Base-by-base conservation (phyloP, 2,888 invertebrate genomes). In the Ophion ellenae region DNA sequence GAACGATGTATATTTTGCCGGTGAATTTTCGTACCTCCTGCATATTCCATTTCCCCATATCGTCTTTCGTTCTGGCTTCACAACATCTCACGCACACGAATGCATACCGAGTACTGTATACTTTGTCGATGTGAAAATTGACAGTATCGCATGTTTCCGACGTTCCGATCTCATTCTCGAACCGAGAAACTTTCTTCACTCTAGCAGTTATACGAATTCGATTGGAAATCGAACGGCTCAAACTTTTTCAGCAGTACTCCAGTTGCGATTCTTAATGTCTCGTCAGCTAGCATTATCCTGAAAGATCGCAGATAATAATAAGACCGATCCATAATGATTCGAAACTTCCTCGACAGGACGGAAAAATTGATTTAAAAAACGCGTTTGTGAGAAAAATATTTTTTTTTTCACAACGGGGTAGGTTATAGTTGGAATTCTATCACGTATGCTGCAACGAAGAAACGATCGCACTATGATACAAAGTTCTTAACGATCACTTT, bases 401-500 rank as follows among this genome's bases (percentile, higher is more conserved):
- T n/a, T n/a, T n/a, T n/a, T n/a, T n/a, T 32, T 70, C 64, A 69
- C 45, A 67, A 45, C 36, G 45, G 59, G 24, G 57, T 11, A 59
- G 36, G 76, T 84, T 45, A 66, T 66, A 32, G 57, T 40, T 70
- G 70, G 70, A 75, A 57, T 64, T 75, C 47, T 45, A 64, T 10
- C 11, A 61, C 45, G 47, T 32, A 71, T 57, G 24, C 20, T 66
- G 63, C 45, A 40, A 32, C 24, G 28, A 64, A 63, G 73, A 20
- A 36, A 61, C 40, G 7, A 40, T 67, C 40, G 67, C 45, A 45
- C 7, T 40, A 69, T 64, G 63, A 74, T 81, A 32, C 69, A 20
- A 67, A 73, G 61, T 40, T 53, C 67, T 63, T 77, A 84, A 53
- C 73, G 73, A 74, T 66, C 66, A 57, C 61, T 81, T 36, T 4